Percentiles rank a stretch among this genome's conserved stretches.
These are phyloP conservation scores for Phytoseiulus persimilis DNA, from an alignment of 2,888 invertebrate species.

Conservation along the genomic window DNA sequence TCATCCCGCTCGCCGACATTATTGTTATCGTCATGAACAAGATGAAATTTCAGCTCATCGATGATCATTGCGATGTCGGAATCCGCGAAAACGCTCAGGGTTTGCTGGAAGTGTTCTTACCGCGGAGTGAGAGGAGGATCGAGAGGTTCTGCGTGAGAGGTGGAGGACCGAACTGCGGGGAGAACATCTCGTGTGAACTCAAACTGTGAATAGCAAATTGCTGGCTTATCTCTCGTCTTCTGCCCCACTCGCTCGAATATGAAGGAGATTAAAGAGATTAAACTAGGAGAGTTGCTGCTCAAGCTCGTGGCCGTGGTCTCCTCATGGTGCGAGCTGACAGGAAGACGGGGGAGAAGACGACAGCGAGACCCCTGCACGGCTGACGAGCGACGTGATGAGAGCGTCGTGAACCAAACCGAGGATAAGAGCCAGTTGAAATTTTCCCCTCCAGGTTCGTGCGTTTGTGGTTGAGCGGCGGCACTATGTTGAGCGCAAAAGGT, in stretches of 20 bases:
- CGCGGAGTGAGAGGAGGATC: background rate
- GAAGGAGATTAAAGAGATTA: slow-evolving; percentile 36
- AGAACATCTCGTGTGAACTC: background rate
- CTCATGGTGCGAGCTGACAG: background rate
- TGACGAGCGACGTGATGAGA: background rate
- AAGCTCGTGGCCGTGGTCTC: background rate
- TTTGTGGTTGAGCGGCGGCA: background rate
- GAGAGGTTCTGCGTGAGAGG: background rate
- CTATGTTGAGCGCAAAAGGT: background rate
- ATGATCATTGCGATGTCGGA: too few relatives aligned
- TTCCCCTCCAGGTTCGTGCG: too few relatives aligned
- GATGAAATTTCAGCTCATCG: too few relatives aligned
- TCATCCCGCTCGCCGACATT: too few relatives aligned
- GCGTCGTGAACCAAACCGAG: background rate
- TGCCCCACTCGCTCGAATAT: slow-evolving; percentile 7
- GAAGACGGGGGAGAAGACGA: background rate
- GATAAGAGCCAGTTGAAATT: background rate
- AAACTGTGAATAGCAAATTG: slow-evolving; percentile 16
- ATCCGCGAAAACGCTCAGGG: too few relatives aligned
- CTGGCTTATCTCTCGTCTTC: slow-evolving; percentile 9
- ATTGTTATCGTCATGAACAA: too few relatives aligned
- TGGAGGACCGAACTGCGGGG: background rate
- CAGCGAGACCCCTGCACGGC: background rate
- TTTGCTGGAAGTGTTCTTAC: too few relatives aligned
- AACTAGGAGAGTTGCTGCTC: background rate